These are phyloP conservation scores for Takifugu rubripes DNA, from an alignment of 2,797 vertebrate genomes.

Conservation along the genomic window DNA sequence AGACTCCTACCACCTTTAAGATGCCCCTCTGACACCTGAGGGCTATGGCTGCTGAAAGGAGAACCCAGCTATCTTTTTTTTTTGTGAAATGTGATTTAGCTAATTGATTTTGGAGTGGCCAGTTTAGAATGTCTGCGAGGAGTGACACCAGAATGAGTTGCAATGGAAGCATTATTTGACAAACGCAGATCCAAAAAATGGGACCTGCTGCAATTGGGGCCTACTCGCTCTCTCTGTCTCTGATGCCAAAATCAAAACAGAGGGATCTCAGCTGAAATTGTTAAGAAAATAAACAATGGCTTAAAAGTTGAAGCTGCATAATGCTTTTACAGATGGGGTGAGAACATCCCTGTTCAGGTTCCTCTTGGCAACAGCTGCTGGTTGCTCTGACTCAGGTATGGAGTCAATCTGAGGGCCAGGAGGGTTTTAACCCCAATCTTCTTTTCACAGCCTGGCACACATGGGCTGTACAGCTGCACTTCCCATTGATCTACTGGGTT, in stretches of 20 bases:
- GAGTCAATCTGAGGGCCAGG: conserved; percentile 78
- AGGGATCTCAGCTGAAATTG: conserved; percentile 31
- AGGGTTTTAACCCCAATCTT: conserved; percentile 83
- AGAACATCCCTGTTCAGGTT: conserved; percentile 42
- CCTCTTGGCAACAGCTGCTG: conserved; percentile 59
- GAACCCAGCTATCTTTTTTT: conserved; percentile 66
- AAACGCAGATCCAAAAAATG: conserved; percentile 41
- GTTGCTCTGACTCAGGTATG: conserved; percentile 67
- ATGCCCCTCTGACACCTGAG: conserved; percentile 68
- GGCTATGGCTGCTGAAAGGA: conserved; percentile 63
- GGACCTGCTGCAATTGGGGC: conserved; percentile 24
- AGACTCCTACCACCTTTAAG: conserved; percentile 61
- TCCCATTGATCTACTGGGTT: conserved; percentile 72
- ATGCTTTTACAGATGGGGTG: conserved; percentile 57
- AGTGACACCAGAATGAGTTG: conserved; percentile 21
- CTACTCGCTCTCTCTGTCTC: conserved; percentile 26
- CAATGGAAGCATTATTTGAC: conserved; percentile 36
- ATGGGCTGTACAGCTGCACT: conserved; percentile 75
- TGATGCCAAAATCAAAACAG: conserved; percentile 29
- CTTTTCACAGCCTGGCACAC: conserved; percentile 74
- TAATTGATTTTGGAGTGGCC: conserved; percentile 81
- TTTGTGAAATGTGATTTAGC: conserved; percentile 77
- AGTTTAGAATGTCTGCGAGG: conserved; percentile 50
- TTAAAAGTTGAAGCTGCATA: conserved; percentile 32
- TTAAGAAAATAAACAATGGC: conserved; percentile 56